Evolutionary conservation across 2,797 vertebrate genomes (phyloP), one percentile per base, ranked within the genome.

Genomic region (Rhinella marina): DNA sequence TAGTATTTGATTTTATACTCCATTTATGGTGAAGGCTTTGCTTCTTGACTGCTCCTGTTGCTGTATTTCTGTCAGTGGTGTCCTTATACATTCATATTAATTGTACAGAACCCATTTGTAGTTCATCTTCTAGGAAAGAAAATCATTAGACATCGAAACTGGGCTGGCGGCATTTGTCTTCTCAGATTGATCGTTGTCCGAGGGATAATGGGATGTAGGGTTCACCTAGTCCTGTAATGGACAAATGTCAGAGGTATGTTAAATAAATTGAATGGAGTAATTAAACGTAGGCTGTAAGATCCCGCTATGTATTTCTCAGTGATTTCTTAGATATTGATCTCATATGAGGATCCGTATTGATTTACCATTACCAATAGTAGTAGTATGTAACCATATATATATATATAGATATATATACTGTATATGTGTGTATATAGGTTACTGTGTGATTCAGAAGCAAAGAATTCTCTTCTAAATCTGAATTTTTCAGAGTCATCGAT

Each of bases 61-160:
- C 72, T 21, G 29, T 62, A 62, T 76, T 85, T 76, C 75, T 41
- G 56, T 9, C 70, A 76, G 72, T 41, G 7, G 32, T 62, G 83
- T 70, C 54, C 57, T 14, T 62, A 85, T 76, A 62, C 83, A 85
- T 76, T 76, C 50, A 76, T 76, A 85, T 85, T n/a, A 76, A 85
- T 85, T 52, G 83, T 62, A 16, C 21, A 27, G 62, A 84, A 73
- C 29, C 57, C 61, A 80, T 59, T 19, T 66, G 72, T 57, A 73
- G 82, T 88, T 68, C 48, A 85, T 88, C 82, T 85, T 88, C 73
- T 68, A 54, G 75, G 85, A 80, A 91, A 78, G 41, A 41, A 8
- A 79, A 88, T 84, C 87, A 84, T 82, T 87, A 82, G 21, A 62
- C 59, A 87, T 82, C n/a, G 70, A 82, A 32, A 41, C 29, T 56